A percentile compares a stretch with the other conserved stretches of the same genome.
phyloP scores from a whole-genome alignment of 92 coral and sea anemone species.

The Phenganax subtilis region DNA sequence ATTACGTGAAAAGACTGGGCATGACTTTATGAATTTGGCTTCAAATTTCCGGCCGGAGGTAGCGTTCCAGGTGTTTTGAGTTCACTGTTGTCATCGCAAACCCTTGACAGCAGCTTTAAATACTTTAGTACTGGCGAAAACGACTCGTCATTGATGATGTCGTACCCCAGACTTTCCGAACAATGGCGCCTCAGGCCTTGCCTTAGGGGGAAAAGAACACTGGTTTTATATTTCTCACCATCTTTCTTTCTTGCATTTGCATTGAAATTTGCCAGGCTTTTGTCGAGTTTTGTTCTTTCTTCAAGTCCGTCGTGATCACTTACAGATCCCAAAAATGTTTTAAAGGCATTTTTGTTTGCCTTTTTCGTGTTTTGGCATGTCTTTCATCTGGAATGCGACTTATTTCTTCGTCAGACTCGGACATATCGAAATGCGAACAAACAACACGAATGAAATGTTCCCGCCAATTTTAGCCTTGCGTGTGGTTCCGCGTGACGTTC shows the following conservation, averaged over 20 bases:
- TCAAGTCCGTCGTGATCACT: neutral
- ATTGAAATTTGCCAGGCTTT: slow-evolving; percentile 10
- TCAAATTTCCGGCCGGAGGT: too few relatives aligned
- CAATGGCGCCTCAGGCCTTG: neutral
- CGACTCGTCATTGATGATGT: slow-evolving; percentile 6
- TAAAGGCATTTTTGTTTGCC: neutral
- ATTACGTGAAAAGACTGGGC: too few relatives aligned
- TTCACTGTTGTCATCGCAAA: too few relatives aligned
- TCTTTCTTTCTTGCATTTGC: slow-evolving; percentile 23
- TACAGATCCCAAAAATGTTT: neutral
- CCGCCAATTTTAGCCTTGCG: neutral
- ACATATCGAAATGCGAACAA: neutral
- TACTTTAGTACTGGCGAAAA: slow-evolving; percentile 22
- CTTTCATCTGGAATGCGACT: neutral
- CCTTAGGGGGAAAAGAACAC: neutral
- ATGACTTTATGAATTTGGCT: too few relatives aligned
- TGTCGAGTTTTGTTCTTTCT: neutral
- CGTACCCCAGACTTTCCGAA: slow-evolving; percentile 1
- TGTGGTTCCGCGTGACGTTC: neutral
- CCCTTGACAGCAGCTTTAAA: slow-evolving; percentile 9
- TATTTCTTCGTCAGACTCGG: neutral
- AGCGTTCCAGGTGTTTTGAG: too few relatives aligned
- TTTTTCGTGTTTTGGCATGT: neutral
- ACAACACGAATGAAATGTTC: neutral
- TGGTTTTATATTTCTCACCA: slow-evolving; percentile 4